phyloP scores from a whole-genome alignment of 2,113 vertebrate genomes.

The Sceloporus tristichus region DNA sequence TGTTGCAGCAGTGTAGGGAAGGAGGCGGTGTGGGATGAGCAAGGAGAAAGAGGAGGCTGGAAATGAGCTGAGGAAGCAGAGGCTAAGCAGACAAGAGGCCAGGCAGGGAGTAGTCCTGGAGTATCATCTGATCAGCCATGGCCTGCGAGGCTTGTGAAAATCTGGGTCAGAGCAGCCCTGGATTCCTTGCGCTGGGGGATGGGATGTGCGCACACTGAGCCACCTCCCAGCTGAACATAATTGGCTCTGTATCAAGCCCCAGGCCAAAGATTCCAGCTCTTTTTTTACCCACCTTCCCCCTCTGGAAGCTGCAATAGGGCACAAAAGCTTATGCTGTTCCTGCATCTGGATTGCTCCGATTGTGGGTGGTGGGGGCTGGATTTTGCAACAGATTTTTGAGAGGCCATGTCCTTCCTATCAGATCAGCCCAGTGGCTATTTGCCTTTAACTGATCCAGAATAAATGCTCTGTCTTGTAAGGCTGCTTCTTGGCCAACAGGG shows the following conservation, averaged over 20 bases:
- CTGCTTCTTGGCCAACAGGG: too few relatives aligned
- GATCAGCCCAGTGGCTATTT: background rate
- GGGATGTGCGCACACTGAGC: background rate
- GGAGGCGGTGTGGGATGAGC: background rate
- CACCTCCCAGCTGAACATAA: background rate
- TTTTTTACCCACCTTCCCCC: background rate
- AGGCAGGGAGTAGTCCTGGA: background rate
- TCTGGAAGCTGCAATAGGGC: background rate
- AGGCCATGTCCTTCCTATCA: background rate
- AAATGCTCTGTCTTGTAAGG: background rate
- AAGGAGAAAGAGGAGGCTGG: background rate
- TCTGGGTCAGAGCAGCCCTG: conserved; percentile 38
- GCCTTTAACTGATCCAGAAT: background rate
- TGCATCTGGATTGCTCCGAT: background rate
- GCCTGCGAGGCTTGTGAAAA: conserved; percentile 23
- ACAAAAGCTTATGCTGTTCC: background rate
- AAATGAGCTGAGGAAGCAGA: background rate
- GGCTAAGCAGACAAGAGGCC: background rate
- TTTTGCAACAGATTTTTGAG: background rate
- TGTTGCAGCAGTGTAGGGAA: background rate
- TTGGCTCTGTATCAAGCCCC: background rate
- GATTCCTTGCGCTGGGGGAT: background rate
- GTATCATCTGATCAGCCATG: conserved; percentile 18
- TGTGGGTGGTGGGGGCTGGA: too few relatives aligned
- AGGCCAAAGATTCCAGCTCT: background rate